These are phyloP conservation scores for Thymelicus sylvestris DNA, from an alignment of 2,888 invertebrate genomes.

Conservation along the genomic window DNA sequence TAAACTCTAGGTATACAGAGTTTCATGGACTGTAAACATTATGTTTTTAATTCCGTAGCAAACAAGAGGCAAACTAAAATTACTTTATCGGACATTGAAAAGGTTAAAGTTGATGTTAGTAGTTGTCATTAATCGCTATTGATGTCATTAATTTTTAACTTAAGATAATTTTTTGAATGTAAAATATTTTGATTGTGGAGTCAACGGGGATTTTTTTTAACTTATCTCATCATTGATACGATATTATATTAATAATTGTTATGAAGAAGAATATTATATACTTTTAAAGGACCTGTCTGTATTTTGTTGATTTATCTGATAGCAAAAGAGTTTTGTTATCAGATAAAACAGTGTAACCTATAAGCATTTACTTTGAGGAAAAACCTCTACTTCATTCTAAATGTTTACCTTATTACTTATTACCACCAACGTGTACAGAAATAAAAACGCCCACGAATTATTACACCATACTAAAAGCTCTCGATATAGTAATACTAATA, in stretches of 20 bases:
- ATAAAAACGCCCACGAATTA: constrained; percentile 71
- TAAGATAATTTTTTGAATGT: too few species aligned
- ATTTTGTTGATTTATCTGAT: neutral
- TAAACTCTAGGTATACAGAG: too few species aligned
- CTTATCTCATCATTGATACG: neutral
- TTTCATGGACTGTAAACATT: neutral
- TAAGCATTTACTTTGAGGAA: constrained; percentile 44
- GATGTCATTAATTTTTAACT: too few species aligned
- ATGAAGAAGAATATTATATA: neutral
- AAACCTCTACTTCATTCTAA: constrained; percentile 67
- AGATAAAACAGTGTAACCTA: neutral
- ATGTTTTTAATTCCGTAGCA: too few species aligned
- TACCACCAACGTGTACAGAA: constrained; percentile 70
- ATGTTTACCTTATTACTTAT: constrained; percentile 80
- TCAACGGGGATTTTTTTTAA: neutral
- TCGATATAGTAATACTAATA: constrained; percentile 45
- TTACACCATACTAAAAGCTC: constrained; percentile 53
- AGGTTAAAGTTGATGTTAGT: too few species aligned
- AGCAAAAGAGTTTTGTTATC: neutral
- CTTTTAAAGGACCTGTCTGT: neutral
- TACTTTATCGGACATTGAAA: too few species aligned
- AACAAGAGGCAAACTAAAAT: too few species aligned
- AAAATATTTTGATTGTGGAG: neutral
- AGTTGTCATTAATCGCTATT: too few species aligned
- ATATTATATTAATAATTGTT: too few species aligned